These are phyloP conservation scores for Druon quercuslanigerum DNA, from an alignment of 1,140 invertebrate genomes.

Conservation along the genomic window DNA sequence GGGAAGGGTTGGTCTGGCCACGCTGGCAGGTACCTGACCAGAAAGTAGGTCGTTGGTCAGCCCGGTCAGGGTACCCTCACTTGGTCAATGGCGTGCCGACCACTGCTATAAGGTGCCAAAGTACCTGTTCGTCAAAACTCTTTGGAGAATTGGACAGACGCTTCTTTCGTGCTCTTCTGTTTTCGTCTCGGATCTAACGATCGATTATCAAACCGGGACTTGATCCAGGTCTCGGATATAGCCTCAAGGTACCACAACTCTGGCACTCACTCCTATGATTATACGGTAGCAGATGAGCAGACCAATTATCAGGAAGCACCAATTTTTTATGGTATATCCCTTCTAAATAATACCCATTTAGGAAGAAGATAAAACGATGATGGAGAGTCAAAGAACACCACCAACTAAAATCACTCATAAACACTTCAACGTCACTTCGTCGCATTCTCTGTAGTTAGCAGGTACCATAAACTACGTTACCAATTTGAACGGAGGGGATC, in stretches of 20 bases:
- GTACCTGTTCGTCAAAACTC: constrained; percentile 23
- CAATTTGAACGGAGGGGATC: no score
- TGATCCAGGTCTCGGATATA: constrained; percentile 10
- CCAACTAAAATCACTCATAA: no score
- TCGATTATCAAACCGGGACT: constrained; percentile 17
- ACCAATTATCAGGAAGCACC: constrained; percentile 15
- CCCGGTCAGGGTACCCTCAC: no score
- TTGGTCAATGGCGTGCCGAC: no score
- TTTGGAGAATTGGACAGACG: constrained; percentile 21
- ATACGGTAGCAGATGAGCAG: constrained; percentile 8
- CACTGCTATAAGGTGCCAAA: constrained; percentile 30
- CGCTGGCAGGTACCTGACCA: no score
- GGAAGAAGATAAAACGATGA: no score
- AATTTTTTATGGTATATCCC: background rate
- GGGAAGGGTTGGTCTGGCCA: no score
- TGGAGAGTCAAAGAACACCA: no score
- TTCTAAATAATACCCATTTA: background rate
- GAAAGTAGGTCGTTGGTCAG: no score
- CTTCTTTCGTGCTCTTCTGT: constrained; percentile 18
- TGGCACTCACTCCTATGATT: constrained; percentile 9
- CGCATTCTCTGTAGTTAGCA: no score
- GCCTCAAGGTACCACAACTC: constrained; percentile 1
- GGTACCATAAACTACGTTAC: no score
- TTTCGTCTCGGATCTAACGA: constrained; percentile 30
- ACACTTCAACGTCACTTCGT: no score